Evolutionary conservation across 2,888 invertebrate species (phyloP), one percentile per base, ranked within the genome.

Genomic region (Pollenia griseotomentosa): DNA sequence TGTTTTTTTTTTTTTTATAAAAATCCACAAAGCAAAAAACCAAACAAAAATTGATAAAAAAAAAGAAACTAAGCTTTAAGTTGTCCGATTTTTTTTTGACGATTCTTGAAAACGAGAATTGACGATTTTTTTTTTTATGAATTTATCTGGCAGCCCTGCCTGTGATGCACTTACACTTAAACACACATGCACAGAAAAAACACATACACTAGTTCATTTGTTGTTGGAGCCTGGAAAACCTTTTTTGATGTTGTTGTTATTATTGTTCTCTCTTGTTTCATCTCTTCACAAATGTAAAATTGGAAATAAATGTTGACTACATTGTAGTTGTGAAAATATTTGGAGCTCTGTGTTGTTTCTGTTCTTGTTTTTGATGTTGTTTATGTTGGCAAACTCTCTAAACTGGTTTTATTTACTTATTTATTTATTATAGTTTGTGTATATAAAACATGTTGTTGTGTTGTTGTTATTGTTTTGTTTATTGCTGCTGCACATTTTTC

Each of bases 401-500:
- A 63, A 71, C 55, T 33, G 61, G 63, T 61, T 61, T 66, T 19
- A 75, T n/a, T 53, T 57, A 33, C 53, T 75, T 53, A 14, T 53
- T 53, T 57, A 33, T 65, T 75, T 53, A 14, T 53, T 68, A 7
- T n/a, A 48, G 10, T 10, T 48, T 59, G 8, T 33, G 33, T 59
- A 12, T n/a, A n/a, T 61, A 59, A 5, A 33, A 11, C 12, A 23
- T 42, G 12, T 40, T 70, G 51, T 63, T 51, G 2, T 40, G 5
- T 33, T 59, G 57, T 85, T 77, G 46, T 11, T 78, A 46, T 78
- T 66, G 78, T 33, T 66, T 77, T 59, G 48, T 77, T 75, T 77
- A 16, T 77, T 83, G 63, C 51, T 78, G 19, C 51, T 84, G 84
- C 73, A 84, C 46, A 80, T 85, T 74, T 74, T 55, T 46, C 66